Conservation (phyloP, 2,888 invertebrate species). For the Azorinus chamasolen region DNA sequence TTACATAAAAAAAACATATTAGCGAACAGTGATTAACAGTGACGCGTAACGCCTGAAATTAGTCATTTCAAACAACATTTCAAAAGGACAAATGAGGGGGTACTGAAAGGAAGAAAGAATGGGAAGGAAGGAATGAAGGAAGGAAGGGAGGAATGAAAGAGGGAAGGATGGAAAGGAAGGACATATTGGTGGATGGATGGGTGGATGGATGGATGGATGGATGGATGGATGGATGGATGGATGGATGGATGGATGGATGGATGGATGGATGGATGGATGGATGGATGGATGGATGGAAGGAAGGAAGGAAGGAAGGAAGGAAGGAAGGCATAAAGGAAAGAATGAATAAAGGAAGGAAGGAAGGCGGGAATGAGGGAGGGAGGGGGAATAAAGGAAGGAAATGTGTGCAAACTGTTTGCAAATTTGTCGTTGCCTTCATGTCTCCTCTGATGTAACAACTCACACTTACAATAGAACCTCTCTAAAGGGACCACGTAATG, state of each 20-base stretch:
- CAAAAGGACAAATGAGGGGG: background rate
- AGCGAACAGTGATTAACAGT: no score
- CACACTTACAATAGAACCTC: no score
- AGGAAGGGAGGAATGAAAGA: background rate
- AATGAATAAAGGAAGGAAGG: background rate
- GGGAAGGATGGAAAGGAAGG: background rate
- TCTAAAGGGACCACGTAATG: no score
- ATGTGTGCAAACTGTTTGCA: no score
- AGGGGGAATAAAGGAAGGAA: background rate
- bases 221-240: background rate
- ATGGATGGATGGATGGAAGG: background rate
- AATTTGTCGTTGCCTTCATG: no score
- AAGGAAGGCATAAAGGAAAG: background rate
- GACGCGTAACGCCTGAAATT: no score
- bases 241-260: background rate
- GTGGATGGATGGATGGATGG: background rate
- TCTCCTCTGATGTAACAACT: no score
- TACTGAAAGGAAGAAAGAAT: background rate
- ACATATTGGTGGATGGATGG: no score
- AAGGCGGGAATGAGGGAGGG: slow-evolving; percentile 1
- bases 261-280: background rate
- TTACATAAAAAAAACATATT: no score
- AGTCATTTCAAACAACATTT: no score
- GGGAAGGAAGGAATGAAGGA: background rate
- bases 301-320: background rate